phyloP scores from a whole-genome alignment of 1,140 invertebrate genomes.

The Berghia stephanieae region DNA sequence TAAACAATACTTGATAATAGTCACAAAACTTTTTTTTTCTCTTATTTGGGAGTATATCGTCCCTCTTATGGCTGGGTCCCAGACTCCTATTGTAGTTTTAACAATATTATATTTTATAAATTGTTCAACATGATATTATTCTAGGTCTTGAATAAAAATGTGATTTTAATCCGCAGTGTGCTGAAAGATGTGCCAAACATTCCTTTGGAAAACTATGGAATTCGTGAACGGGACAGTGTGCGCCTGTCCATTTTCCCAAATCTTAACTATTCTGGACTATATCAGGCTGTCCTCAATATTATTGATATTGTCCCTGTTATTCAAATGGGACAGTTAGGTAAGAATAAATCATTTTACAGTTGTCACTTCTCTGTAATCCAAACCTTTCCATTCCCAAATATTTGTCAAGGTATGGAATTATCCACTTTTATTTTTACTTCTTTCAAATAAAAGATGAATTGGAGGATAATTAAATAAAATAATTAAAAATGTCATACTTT shows the following conservation, averaged over 20 bases:
- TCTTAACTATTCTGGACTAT: conserved; percentile 93
- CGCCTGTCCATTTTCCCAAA: conserved; percentile 91
- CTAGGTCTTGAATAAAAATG: too few relatives aligned
- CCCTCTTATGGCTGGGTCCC: too few relatives aligned
- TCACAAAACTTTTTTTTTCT: too few relatives aligned
- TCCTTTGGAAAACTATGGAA: conserved; percentile 85
- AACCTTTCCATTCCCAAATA: neutral
- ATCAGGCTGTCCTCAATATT: conserved; percentile 70
- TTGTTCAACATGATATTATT: too few relatives aligned
- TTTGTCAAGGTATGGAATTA: neutral
- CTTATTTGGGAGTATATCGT: too few relatives aligned
- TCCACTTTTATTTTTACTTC: neutral
- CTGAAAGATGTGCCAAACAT: conserved; percentile 93
- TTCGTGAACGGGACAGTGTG: conserved; percentile 78
- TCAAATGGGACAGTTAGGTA: conserved; percentile 67
- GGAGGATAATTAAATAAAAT: too few relatives aligned
- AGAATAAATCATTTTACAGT: too few relatives aligned
- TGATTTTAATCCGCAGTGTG: conserved; percentile 76
- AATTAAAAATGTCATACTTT: too few relatives aligned
- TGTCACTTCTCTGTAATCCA: neutral
- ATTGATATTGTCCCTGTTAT: conserved; percentile 68
- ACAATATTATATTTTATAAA: neutral
- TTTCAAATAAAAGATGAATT: conserved; percentile 1
- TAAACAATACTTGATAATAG: too few relatives aligned
- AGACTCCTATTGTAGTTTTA: neutral